phyloP scores from a whole-genome alignment of 64 coral and sea anemone species.

The Anthopleura sola region DNA sequence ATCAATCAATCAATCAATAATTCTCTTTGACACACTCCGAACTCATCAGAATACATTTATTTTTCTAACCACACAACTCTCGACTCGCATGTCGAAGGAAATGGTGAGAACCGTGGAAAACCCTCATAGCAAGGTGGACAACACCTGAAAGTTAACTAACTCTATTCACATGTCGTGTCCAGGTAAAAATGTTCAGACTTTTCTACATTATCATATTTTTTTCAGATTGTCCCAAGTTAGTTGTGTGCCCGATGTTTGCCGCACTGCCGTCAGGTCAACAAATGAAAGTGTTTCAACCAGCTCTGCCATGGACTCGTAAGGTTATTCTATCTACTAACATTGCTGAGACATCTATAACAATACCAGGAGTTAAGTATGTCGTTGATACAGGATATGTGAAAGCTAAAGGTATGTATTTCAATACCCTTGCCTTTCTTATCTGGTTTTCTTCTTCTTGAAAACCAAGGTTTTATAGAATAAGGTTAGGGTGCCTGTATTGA shows the following conservation, averaged over 20 bases:
- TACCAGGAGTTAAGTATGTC: slow-evolving; percentile 97
- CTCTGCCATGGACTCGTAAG: slow-evolving; percentile 57
- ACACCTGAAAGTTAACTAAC: not conserved
- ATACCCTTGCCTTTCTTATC: not conserved
- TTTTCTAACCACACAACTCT: no score
- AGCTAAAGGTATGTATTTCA: slow-evolving; percentile 70
- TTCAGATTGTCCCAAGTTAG: slow-evolving; percentile 65
- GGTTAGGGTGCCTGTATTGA: no score
- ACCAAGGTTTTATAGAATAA: no score
- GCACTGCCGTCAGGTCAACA: slow-evolving; percentile 84
- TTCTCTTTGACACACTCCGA: no score
- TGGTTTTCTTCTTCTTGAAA: no score
- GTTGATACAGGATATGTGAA: slow-evolving; percentile 98
- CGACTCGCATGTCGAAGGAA: no score
- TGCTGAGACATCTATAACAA: slow-evolving; percentile 97
- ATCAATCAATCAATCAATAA: no score
- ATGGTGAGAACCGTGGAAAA: no score
- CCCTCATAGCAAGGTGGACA: no score
- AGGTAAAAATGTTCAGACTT: not conserved
- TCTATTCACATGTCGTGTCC: no score
- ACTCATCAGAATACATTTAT: no score
- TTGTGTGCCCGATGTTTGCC: slow-evolving; percentile 97
- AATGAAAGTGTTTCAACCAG: slow-evolving; percentile 84
- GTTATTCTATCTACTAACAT: slow-evolving; percentile 94
- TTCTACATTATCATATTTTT: not conserved